Percentiles rank a stretch among this genome's conserved stretches.
Conservation (phyloP, 2,888 invertebrate species). For the Ophion obscuratus region DNA sequence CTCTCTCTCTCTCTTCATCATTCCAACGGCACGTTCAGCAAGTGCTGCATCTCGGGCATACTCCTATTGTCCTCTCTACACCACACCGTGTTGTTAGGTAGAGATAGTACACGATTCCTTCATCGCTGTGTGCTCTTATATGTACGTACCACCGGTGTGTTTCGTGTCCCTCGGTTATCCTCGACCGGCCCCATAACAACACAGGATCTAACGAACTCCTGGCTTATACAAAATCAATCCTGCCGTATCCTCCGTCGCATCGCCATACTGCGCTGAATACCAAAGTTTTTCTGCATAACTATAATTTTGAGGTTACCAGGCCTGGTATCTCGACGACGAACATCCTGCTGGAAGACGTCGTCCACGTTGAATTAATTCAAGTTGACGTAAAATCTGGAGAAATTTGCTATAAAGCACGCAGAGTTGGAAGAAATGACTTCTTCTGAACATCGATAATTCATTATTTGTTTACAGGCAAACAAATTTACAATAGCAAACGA, state of each 20-base stretch:
- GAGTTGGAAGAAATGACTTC: conserved; percentile 48
- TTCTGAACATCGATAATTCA: conserved; percentile 53
- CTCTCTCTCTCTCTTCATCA: conserved; percentile 27
- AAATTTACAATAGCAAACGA: conserved; percentile 57
- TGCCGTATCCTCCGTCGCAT: conserved; percentile 17
- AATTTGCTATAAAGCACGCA: not conserved
- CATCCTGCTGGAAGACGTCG: not conserved
- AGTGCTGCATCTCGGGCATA: conserved; percentile 32
- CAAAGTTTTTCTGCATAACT: not conserved
- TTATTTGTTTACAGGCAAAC: conserved; percentile 38
- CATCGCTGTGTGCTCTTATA: conserved; percentile 48
- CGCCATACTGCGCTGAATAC: not conserved
- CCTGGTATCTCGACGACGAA: not conserved
- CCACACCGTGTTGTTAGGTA: conserved; percentile 39
- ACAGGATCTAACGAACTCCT: conserved; percentile 62
- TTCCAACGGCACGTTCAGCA: conserved; percentile 29
- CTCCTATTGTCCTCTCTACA: conserved; percentile 48
- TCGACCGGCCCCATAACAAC: conserved; percentile 53
- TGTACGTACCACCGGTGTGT: conserved; percentile 50
- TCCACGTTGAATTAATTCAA: not conserved
- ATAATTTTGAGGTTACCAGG: not conserved
- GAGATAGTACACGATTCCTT: conserved; percentile 63
- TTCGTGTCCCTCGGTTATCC: conserved; percentile 49
- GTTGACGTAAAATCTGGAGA: too few species aligned
- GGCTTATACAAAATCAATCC: conserved; percentile 49